Percentiles rank a stretch among this genome's conserved stretches.
Evolutionary conservation across 2,113 vertebrate species (phyloP).

Genomic region (Hemiprocne comata): DNA sequence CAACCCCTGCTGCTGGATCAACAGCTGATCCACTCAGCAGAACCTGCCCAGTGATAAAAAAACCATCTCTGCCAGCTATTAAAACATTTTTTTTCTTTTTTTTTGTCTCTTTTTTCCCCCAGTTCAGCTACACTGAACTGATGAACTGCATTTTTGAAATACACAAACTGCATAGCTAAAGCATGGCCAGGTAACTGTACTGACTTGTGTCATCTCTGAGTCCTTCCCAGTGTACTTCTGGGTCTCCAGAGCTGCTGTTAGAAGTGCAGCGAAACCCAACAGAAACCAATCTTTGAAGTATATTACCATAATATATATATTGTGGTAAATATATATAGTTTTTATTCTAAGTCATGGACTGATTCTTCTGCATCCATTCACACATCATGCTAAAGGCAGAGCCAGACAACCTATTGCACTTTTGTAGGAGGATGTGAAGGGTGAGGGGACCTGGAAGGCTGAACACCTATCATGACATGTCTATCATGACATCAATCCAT

Average conservation of each 20-base stretch:
- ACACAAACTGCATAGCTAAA: not conserved
- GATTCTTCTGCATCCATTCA: not conserved
- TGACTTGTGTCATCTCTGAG: not conserved
- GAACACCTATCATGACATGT: not conserved
- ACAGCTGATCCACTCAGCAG: not conserved
- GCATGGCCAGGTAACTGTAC: not conserved
- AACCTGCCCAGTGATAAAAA: not conserved
- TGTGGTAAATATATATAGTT: not conserved
- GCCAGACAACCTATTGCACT: not conserved
- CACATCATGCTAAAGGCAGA: not conserved
- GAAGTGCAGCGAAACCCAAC: not conserved
- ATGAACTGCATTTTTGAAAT: not conserved
- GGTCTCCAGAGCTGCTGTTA: not conserved
- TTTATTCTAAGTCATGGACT: not conserved
- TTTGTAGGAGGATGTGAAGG: not conserved
- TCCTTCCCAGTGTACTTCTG: not conserved
- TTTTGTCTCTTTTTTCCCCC: too few relatives aligned
- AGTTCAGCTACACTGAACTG: not conserved
- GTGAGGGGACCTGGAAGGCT: not conserved
- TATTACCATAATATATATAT: too few relatives aligned
- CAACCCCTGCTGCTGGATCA: fast-evolving
- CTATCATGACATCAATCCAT: not conserved
- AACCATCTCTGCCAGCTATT: not conserved
- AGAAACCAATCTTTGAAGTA: not conserved
- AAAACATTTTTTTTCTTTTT: not conserved